Percentiles rank a stretch among this genome's conserved stretches.
Conservation (phyloP, 2,888 invertebrate species). For the Abrostola triplasia region DNA sequence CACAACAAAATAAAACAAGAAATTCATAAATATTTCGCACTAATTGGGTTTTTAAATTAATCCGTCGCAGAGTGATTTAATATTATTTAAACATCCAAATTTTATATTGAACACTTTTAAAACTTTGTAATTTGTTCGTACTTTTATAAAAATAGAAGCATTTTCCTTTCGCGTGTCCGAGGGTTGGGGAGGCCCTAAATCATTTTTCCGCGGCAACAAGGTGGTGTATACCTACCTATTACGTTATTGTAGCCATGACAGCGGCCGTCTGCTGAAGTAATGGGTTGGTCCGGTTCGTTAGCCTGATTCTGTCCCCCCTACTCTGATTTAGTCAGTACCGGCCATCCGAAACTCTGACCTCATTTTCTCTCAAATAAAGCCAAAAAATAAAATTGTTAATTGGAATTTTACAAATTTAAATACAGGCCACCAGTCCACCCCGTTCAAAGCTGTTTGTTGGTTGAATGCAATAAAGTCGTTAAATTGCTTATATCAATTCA, state of each 20-base stretch:
- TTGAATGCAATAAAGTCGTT: conserved; percentile 34
- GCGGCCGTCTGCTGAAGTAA: conserved; percentile 62
- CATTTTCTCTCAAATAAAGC: conserved; percentile 37
- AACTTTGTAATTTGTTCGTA: conserved; percentile 44
- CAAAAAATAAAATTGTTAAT: conserved; percentile 51
- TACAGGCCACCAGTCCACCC: conserved; percentile 8
- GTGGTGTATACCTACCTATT: conserved; percentile 42
- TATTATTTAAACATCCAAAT: conserved; percentile 24
- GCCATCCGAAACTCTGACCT: conserved; percentile 42
- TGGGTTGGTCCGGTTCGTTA: conserved; percentile 68
- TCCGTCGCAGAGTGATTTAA: conserved; percentile 12
- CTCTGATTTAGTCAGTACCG: conserved; percentile 50
- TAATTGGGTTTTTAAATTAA: conserved; percentile 2
- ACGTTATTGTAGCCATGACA: conserved; percentile 55
- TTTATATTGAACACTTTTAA: conserved; percentile 41
- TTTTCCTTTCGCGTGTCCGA: conserved; percentile 36
- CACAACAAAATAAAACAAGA: background rate
- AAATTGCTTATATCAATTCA: conserved; percentile 18
- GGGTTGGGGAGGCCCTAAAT: conserved; percentile 41
- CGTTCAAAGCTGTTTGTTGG: conserved; percentile 26
- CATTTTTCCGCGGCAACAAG: conserved; percentile 46
- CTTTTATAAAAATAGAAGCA: conserved; percentile 39
- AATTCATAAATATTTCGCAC: background rate
- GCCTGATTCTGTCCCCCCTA: conserved; percentile 54
- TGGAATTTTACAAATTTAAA: conserved; percentile 41